Evolutionary conservation across 2,888 invertebrate species (phyloP), one percentile per base, ranked within the genome.

Genomic region (Catocala nupta): DNA sequence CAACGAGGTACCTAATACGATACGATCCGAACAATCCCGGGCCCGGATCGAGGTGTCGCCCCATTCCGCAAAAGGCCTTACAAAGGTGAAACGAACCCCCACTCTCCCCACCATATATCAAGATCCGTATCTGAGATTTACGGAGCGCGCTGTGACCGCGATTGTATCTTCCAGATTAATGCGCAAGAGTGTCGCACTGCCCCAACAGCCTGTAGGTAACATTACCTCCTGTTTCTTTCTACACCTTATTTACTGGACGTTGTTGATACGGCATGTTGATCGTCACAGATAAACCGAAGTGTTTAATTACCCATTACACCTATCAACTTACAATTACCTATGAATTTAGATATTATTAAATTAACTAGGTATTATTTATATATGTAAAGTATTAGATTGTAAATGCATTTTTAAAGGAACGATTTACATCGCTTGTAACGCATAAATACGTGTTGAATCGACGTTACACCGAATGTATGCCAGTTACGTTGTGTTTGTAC

Each of bases 141-240:
- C 89, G 84, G 81, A 82, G 84, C 85, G 82, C 82, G 80, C 75
- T 81, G 80, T 80, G 80, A 75, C 83, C 83, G 80, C 81, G 92
- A 92, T 92, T 86, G 87, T 93, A 93, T 92, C 91, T 89, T 64
- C 73, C 84, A 90, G 92, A 92, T 93, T 90, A 91, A 92, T 92
- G 91, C 86, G 85, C 83, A 69, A 70, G 84, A 81, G 85, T 82
- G 83, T 81, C 81, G 82, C 82, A 82, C 81, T 77, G 80, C 80
- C 68, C 80, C 80, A 81, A 81, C 80, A 66, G 80, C 81, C 77
- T 81, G 84, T 87, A 87, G 84, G 84, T 85, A 86, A 87, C 79
- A 79, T 86, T 82, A 83, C 81, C 77, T 80, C 81, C 61, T 59
- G 70, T 64, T 68, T 68, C 65, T 70, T 82, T 86, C 81, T 81